Evolutionary conservation across 2,797 vertebrate genomes (phyloP).

Genomic region (Dallia pectoralis): DNA sequence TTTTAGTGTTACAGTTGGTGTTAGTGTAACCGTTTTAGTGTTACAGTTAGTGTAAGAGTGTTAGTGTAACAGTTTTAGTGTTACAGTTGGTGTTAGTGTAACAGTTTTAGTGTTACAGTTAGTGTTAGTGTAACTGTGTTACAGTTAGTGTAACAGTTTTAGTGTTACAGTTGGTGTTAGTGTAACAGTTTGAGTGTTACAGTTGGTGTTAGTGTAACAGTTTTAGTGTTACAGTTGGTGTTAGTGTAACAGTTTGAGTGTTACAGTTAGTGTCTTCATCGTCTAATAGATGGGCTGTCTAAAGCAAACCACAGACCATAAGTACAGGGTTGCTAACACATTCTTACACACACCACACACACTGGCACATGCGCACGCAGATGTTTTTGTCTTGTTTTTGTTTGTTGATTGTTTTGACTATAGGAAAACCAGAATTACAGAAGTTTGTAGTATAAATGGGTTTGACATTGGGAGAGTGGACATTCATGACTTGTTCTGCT

Average conservation of each 20-base stretch:
- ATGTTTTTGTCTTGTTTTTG: conserved; percentile 43
- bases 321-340: background rate
- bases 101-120: no score
- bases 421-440: conserved; percentile 42
- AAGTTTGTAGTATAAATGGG: background rate
- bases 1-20: no score
- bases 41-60: no score
- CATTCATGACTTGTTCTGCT: background rate
- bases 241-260: no score
- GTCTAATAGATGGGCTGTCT: conserved; percentile 24
- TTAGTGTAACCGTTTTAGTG: no score
- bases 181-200: no score
- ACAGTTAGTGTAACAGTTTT: background rate
- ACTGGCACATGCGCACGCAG: conserved; percentile 19
- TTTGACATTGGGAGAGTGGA: conserved; percentile 27
- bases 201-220: no score
- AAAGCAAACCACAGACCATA: conserved; percentile 33
- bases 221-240: no score
- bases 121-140: no score
- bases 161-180: background rate
- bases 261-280: no score
- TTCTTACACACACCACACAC: background rate
- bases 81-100: no score
- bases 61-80: no score
- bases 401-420: conserved; percentile 31